Evolutionary conservation across 1,140 invertebrate genomes (phyloP).

Genomic region (Drosophila suzukii): DNA sequence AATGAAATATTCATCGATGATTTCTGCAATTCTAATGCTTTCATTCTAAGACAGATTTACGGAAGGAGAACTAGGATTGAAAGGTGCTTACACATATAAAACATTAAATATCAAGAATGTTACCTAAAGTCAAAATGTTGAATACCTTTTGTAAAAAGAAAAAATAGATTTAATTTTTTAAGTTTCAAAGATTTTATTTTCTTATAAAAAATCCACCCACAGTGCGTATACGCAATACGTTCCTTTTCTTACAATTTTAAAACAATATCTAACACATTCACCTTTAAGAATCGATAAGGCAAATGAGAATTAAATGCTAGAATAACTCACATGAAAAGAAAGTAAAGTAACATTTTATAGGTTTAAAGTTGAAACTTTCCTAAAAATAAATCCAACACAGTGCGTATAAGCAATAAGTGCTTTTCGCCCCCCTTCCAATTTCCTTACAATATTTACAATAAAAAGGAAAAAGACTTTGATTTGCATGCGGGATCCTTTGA

Average conservation of each 20-base stretch:
- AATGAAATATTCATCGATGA: conserved; percentile 6
- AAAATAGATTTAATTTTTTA: too few species aligned
- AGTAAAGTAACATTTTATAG: too few species aligned
- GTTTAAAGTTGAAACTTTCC: too few species aligned
- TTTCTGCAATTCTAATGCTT: background rate
- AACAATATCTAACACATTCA: too few species aligned
- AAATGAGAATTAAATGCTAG: background rate
- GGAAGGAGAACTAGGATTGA: background rate
- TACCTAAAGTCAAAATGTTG: too few species aligned
- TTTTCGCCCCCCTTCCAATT: conserved; percentile 1
- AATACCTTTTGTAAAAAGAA: too few species aligned
- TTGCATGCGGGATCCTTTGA: conserved; percentile 31
- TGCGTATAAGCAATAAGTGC: conserved; percentile 30
- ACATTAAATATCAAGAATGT: too few species aligned
- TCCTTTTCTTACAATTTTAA: too few species aligned
- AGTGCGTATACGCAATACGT: too few species aligned
- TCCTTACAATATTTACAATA: conserved; percentile 4
- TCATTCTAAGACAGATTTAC: background rate
- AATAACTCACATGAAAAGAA: background rate
- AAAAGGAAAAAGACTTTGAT: conserved; percentile 29
- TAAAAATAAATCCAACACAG: background rate
- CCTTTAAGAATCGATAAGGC: too few species aligned
- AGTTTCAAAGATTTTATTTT: too few species aligned
- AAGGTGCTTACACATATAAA: background rate
- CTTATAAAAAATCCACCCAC: too few species aligned